These are phyloP conservation scores for Charina bottae DNA, from an alignment of 2,113 vertebrate species.

Conservation along the genomic window DNA sequence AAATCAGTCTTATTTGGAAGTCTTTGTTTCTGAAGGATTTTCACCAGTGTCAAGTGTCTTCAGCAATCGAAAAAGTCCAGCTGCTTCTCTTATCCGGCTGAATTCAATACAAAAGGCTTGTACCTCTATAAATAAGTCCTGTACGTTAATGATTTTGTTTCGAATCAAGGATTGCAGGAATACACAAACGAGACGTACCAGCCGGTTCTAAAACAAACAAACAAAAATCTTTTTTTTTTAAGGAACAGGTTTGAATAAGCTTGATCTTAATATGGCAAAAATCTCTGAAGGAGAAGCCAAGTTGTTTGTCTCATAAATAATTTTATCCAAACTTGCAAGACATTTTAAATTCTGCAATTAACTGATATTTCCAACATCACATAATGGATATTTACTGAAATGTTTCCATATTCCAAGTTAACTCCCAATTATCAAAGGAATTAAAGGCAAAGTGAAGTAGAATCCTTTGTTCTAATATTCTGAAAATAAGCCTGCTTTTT, in stretches of 20 bases:
- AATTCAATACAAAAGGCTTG: conserved; percentile 99
- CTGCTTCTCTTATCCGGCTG: conserved; percentile 96
- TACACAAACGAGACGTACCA: conserved; percentile 97
- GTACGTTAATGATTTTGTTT: conserved; percentile 99
- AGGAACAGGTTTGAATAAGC: neutral
- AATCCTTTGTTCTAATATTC: neutral
- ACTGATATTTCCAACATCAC: neutral
- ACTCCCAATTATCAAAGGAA: neutral
- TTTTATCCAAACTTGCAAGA: neutral
- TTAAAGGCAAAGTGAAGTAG: neutral
- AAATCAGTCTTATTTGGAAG: conserved; percentile 77
- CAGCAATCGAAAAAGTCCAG: conserved; percentile 93
- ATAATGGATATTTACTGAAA: neutral
- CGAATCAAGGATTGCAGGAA: conserved; percentile 98
- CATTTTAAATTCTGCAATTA: neutral
- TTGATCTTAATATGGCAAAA: neutral
- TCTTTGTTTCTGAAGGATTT: conserved; percentile 85
- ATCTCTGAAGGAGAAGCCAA: neutral
- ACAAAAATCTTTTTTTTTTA: rapidly evolving
- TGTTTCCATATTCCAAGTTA: neutral
- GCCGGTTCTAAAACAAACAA: conserved; percentile 84
- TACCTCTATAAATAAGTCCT: conserved; percentile 99
- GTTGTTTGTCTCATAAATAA: neutral
- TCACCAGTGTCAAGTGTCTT: conserved; percentile 97
- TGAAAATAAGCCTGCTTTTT: neutral